phyloP scores from a whole-genome alignment of 2,797 vertebrate species.

The Eleutherodactylus coqui region DNA sequence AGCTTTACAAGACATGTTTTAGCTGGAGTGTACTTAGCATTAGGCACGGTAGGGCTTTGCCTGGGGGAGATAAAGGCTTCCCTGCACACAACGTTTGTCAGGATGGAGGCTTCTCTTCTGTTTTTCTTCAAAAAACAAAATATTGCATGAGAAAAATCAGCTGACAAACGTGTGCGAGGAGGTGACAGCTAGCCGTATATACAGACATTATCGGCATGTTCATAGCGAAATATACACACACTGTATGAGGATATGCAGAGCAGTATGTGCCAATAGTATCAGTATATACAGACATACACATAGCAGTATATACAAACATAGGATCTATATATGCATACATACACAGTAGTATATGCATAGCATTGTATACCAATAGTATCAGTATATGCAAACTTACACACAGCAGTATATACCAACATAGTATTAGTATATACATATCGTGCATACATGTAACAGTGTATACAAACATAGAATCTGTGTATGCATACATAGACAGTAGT shows the following conservation, averaged over 20 bases:
- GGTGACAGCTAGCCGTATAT: not conserved
- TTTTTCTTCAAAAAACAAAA: not conserved
- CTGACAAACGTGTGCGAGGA: not conserved
- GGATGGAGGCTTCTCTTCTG: not conserved
- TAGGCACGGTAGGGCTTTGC: not conserved
- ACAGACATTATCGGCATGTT: not conserved
- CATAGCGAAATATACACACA: not conserved
- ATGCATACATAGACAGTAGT: not conserved
- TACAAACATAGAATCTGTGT: not conserved
- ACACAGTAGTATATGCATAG: not conserved
- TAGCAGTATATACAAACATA: too few species aligned
- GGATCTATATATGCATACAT: not conserved
- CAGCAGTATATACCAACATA: not conserved
- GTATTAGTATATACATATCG: not conserved
- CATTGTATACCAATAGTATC: not conserved
- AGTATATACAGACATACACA: not conserved
- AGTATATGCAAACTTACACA: not conserved
- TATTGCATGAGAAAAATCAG: not conserved
- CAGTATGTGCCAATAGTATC: not conserved
- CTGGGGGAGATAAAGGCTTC: not conserved
- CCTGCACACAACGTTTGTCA: not conserved
- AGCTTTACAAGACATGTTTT: not conserved
- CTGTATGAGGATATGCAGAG: not conserved
- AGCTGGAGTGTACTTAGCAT: conserved; percentile 28
- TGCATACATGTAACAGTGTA: not conserved